Percentiles rank a stretch among this genome's conserved stretches.
These are phyloP conservation scores for Pachyramphus minor DNA, from an alignment of 2,113 vertebrate genomes.

Conservation along the genomic window DNA sequence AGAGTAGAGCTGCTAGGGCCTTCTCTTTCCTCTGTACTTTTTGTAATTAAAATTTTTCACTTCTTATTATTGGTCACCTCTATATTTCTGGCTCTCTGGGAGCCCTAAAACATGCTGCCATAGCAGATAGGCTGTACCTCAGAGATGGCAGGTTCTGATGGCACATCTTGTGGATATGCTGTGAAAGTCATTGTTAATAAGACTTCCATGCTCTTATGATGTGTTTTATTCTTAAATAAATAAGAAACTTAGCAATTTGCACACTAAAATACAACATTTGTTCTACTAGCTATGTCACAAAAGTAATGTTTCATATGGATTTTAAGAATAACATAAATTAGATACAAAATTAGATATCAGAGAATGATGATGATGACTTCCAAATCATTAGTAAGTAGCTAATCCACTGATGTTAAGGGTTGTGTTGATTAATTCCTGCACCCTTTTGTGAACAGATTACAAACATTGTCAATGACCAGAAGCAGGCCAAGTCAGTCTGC, in stretches of 20 bases:
- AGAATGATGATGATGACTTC: background rate
- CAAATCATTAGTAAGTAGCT: background rate
- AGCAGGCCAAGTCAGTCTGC: background rate
- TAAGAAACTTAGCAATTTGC: background rate
- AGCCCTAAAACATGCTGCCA: background rate
- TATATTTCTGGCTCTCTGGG: background rate
- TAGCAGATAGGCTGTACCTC: background rate
- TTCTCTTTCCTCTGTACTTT: background rate
- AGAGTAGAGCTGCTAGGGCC: background rate
- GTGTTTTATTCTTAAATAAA: background rate
- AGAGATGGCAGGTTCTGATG: background rate
- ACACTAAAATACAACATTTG: background rate
- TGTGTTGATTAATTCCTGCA: background rate
- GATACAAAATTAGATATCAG: background rate
- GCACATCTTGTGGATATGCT: background rate
- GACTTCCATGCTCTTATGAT: background rate
- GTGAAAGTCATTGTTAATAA: background rate
- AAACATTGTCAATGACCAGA: background rate
- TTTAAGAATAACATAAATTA: background rate
- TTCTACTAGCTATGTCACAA: background rate
- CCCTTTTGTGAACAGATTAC: background rate
- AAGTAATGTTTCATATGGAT: background rate
- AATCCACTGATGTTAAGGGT: background rate
- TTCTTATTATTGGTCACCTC: background rate
- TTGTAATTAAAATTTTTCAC: background rate